Evolutionary conservation across 1,140 invertebrate species (phyloP).

Genomic region (Agraylea sexmaculata): DNA sequence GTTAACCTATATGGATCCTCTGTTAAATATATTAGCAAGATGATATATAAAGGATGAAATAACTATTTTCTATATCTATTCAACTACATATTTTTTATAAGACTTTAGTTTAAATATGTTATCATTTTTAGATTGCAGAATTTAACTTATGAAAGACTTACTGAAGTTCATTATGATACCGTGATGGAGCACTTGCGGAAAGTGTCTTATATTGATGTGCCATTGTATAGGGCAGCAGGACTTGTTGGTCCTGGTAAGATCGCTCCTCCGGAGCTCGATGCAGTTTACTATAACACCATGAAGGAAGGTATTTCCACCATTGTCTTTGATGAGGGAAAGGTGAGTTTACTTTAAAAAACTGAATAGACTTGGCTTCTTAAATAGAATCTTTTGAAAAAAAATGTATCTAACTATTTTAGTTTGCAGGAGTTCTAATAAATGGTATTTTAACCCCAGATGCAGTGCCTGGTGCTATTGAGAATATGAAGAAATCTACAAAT

Average conservation of each 20-base stretch:
- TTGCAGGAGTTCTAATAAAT: conserved; percentile 19
- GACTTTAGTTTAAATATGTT: too few species aligned
- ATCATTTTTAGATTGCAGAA: conserved; percentile 6
- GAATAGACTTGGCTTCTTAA: neutral
- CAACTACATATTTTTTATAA: too few species aligned
- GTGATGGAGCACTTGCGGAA: conserved; percentile 16
- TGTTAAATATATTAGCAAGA: too few species aligned
- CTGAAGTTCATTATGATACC: conserved; percentile 14
- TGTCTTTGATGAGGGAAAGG: conserved; percentile 17
- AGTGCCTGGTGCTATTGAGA: conserved; percentile 15
- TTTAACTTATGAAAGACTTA: conserved; percentile 10
- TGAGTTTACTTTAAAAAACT: conserved; percentile 1
- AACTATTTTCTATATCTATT: too few species aligned
- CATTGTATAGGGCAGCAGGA: conserved; percentile 17
- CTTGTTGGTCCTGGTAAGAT: conserved; percentile 10
- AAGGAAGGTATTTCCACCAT: conserved; percentile 18
- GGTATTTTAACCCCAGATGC: conserved; percentile 17
- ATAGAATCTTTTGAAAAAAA: neutral
- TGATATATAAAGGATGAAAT: too few species aligned
- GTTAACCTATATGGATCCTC: too few species aligned
- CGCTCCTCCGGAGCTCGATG: conserved; percentile 17
- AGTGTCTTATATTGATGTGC: conserved; percentile 14
- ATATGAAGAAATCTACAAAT: conserved; percentile 18
- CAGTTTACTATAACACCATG: conserved; percentile 17
- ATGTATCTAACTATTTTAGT: conserved; percentile 15